phyloP scores from a whole-genome alignment of 2,113 vertebrate species.

The Aegypius monachus region DNA sequence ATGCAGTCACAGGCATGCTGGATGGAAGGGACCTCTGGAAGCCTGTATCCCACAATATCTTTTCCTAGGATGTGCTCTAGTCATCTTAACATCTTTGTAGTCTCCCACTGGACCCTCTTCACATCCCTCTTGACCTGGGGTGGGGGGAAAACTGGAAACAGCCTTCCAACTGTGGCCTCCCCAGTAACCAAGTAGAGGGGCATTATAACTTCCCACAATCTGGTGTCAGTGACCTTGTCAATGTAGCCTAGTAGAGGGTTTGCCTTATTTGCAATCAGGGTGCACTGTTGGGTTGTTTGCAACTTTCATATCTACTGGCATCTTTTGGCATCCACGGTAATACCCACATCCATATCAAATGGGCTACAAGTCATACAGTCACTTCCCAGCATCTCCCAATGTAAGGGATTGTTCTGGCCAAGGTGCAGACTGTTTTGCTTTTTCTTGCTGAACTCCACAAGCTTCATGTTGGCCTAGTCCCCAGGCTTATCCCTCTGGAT shows the following conservation, averaged over 20 bases:
- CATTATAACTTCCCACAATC: neutral
- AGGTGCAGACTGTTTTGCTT: accelerated
- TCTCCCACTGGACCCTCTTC: neutral
- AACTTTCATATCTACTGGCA: neutral
- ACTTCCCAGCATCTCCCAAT: neutral
- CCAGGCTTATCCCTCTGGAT: neutral
- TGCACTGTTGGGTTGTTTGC: neutral
- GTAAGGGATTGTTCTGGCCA: neutral
- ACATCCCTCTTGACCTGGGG: neutral
- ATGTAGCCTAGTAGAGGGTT: neutral
- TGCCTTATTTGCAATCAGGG: neutral
- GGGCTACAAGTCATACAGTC: neutral
- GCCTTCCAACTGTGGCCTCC: neutral
- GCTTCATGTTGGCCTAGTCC: neutral
- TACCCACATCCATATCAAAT: accelerated
- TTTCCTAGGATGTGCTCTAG: neutral
- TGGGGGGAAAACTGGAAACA: neutral
- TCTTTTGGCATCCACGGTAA: neutral
- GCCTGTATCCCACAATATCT: neutral
- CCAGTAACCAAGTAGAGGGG: neutral
- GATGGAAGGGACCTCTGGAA: neutral
- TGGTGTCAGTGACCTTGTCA: neutral
- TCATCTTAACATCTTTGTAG: neutral
- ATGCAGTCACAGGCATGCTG: neutral
- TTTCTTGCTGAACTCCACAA: neutral